Percentiles rank a stretch among this genome's conserved stretches.
Conservation (phyloP, 2,113 vertebrate species). For the Oreochromis spilurus region DNA sequence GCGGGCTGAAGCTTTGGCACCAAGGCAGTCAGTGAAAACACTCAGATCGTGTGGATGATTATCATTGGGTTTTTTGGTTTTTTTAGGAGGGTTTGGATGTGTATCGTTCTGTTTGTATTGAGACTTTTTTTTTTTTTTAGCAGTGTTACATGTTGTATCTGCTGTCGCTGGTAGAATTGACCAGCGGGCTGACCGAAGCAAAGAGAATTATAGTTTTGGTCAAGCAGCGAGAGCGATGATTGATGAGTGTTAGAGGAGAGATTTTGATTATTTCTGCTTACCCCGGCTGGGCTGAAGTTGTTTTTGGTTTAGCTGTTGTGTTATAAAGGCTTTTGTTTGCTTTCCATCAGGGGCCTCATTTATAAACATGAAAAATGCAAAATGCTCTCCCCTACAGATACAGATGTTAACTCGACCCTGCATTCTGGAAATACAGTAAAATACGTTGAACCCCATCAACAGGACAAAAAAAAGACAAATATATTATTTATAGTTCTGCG, state of each 20-base stretch:
- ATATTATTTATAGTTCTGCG: background rate
- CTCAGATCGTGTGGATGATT: conserved; percentile 39
- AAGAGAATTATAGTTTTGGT: conserved; percentile 54
- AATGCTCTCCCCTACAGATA: background rate
- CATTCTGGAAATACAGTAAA: background rate
- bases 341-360: conserved; percentile 41
- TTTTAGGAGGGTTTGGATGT: conserved; percentile 13
- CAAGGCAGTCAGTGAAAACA: conserved; percentile 54
- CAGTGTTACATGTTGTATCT: conserved; percentile 48
- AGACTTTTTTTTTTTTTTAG: background rate
- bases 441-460: background rate
- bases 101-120: conserved; percentile 8
- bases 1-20: conserved; percentile 37
- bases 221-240: conserved; percentile 34
- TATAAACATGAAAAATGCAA: conserved; percentile 4
- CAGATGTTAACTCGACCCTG: background rate
- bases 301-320: conserved; percentile 29
- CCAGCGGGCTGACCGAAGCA: conserved; percentile 26
- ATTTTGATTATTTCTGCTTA: conserved; percentile 41
- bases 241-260: conserved; percentile 23
- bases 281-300: background rate
- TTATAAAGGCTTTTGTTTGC: conserved; percentile 32
- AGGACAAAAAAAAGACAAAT: background rate
- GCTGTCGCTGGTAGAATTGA: conserved; percentile 45
- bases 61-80: background rate